Evolutionary conservation across 2,797 vertebrate genomes (phyloP).

Genomic region (Arnoldichthys spilopterus): DNA sequence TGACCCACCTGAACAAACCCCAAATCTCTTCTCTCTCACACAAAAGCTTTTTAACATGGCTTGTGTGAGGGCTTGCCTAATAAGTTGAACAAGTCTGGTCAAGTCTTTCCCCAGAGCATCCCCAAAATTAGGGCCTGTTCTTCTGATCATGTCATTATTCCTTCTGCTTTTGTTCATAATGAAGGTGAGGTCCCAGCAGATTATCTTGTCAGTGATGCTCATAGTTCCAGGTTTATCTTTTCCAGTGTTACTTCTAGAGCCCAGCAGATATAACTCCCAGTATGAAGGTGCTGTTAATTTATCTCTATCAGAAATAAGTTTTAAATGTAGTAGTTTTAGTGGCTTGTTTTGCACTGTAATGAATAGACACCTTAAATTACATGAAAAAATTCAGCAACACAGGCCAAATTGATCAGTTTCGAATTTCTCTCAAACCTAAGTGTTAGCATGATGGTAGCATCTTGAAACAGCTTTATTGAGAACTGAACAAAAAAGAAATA

Average conservation of each 20-base stretch:
- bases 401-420: too few species aligned
- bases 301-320: not conserved
- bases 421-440: too few species aligned
- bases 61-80: conserved; percentile 35
- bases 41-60: conserved; percentile 10
- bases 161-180: conserved; percentile 19
- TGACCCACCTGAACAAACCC: conserved; percentile 7
- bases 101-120: conserved; percentile 26
- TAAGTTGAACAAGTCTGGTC: conserved; percentile 23
- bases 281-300: not conserved
- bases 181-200: conserved; percentile 5
- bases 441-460: too few species aligned
- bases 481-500: too few species aligned
- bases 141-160: conserved; percentile 20
- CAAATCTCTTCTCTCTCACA: not conserved
- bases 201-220: not conserved
- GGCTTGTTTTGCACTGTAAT: not conserved
- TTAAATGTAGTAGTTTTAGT: too few species aligned
- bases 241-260: too few species aligned
- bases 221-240: too few species aligned
- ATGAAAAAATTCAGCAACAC: too few species aligned
- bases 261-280: too few species aligned
- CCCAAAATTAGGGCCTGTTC: conserved; percentile 39
- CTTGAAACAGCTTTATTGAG: too few species aligned
- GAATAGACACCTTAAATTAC: not conserved